phyloP scores from a whole-genome alignment of 1,140 invertebrate species.

The Tyrophagus putrescentiae region DNA sequence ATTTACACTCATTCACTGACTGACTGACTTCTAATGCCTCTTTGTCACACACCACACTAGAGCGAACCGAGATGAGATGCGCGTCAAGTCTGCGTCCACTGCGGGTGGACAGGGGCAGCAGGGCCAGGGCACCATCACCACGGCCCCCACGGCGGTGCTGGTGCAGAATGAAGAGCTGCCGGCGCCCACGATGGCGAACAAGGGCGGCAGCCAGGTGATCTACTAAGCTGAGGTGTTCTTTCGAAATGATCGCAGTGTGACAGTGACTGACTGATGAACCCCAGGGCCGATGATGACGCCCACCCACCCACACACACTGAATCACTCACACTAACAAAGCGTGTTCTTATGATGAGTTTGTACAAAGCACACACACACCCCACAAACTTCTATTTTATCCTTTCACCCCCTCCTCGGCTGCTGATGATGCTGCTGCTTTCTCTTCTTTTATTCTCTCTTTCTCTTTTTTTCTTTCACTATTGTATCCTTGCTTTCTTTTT shows the following conservation, averaged over 20 bases:
- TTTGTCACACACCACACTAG: too few species aligned
- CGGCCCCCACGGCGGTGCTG: neutral
- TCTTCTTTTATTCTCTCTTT: too few species aligned
- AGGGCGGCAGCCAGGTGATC: neutral
- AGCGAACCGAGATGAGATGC: slow-evolving; percentile 13
- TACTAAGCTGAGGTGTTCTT: neutral
- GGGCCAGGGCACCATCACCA: neutral
- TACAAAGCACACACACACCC: neutral
- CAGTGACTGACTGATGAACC: neutral
- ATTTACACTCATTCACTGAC: too few species aligned
- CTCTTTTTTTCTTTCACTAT: too few species aligned
- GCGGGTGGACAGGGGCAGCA: neutral
- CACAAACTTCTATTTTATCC: too few species aligned
- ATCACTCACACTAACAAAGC: neutral
- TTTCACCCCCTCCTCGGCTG: too few species aligned
- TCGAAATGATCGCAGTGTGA: too few species aligned
- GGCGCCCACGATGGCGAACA: neutral
- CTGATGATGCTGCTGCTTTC: too few species aligned
- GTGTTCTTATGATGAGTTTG: too few species aligned
- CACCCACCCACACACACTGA: neutral
- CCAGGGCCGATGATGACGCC: neutral
- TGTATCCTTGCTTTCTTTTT: too few species aligned
- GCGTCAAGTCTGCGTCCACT: neutral
- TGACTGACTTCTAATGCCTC: too few species aligned
- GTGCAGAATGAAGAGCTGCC: slow-evolving; percentile 19